Percentiles rank a stretch among this genome's conserved stretches.
Evolutionary conservation across 1,140 invertebrate species (phyloP).

Genomic region (Planococcus citri): DNA sequence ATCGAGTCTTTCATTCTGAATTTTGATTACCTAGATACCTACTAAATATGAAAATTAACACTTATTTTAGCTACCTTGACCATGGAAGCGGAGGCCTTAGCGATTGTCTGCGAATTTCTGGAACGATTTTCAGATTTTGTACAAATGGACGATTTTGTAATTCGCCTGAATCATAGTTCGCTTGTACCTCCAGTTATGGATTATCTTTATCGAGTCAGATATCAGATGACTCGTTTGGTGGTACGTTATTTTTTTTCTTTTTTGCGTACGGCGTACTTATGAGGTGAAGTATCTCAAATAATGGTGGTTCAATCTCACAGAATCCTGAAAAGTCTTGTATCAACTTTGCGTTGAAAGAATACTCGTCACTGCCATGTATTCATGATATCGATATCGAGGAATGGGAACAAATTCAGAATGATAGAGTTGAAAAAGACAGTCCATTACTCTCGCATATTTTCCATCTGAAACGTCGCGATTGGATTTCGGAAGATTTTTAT

Average conservation of each 20-base stretch:
- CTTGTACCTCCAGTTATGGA: slow-evolving; percentile 64
- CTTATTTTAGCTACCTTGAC: slow-evolving; percentile 56
- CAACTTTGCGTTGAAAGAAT: too few species aligned
- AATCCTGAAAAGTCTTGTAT: too few species aligned
- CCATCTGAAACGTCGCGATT: too few species aligned
- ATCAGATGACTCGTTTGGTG: slow-evolving; percentile 52
- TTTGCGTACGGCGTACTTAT: too few species aligned
- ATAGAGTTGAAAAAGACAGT: slow-evolving; percentile 28
- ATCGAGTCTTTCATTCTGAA: too few species aligned
- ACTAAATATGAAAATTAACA: too few species aligned
- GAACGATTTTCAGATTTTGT: slow-evolving; percentile 50
- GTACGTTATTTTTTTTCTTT: too few species aligned
- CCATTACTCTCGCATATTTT: background rate
- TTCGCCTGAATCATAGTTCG: slow-evolving; percentile 71
- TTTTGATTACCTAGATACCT: background rate
- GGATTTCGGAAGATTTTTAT: slow-evolving; percentile 25
- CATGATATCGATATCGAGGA: too few species aligned
- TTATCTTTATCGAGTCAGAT: slow-evolving; percentile 63
- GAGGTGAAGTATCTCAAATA: too few species aligned
- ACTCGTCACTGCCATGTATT: too few species aligned
- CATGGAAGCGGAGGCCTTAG: slow-evolving; percentile 74
- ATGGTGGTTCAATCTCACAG: too few species aligned
- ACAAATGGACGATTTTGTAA: slow-evolving; percentile 55
- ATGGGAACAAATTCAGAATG: too few species aligned
- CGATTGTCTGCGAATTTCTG: slow-evolving; percentile 61